These are phyloP conservation scores for Sebastes hubbsi DNA, from an alignment of 2,797 vertebrate species.

Conservation along the genomic window DNA sequence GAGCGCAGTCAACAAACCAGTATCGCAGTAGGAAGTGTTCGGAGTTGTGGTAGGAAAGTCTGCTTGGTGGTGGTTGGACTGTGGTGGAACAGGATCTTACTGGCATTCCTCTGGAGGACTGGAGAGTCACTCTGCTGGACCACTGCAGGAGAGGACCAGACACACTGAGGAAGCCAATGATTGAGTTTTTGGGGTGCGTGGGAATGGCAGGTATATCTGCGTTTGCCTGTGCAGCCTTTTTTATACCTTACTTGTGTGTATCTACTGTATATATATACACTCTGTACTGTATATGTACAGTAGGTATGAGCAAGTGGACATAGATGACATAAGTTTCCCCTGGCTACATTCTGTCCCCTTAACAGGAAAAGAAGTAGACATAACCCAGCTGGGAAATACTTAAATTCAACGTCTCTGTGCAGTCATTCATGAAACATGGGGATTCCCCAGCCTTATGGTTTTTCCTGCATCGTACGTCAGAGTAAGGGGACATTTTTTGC, in stretches of 20 bases:
- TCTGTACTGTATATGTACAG: no score
- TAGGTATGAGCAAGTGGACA: slow-evolving; percentile 10
- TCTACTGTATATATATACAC: not conserved
- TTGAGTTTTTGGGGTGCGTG: not conserved
- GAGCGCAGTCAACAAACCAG: slow-evolving; percentile 35
- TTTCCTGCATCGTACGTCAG: slow-evolving; percentile 31
- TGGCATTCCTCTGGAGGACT: slow-evolving; percentile 47
- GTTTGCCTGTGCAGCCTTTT: not conserved
- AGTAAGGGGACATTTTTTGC: not conserved
- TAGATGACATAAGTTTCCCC: slow-evolving; percentile 41
- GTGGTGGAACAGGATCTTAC: slow-evolving; percentile 37
- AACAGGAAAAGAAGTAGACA: slow-evolving; percentile 52
- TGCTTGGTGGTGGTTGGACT: slow-evolving; percentile 47
- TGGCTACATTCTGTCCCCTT: slow-evolving; percentile 13
- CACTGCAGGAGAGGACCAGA: not conserved
- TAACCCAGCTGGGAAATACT: slow-evolving; percentile 54
- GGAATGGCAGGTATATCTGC: not conserved
- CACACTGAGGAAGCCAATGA: not conserved
- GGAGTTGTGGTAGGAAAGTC: slow-evolving; percentile 65
- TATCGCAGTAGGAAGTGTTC: slow-evolving; percentile 24
- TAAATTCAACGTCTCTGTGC: not conserved
- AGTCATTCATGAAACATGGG: slow-evolving; percentile 21
- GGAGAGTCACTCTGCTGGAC: slow-evolving; percentile 24
- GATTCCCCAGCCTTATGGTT: slow-evolving; percentile 13
- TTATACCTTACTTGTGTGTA: not conserved